Percentiles rank a stretch among this genome's conserved stretches.
These are phyloP conservation scores for Trichoplusia ni DNA, from an alignment of 1,140 invertebrate genomes.

Conservation along the genomic window DNA sequence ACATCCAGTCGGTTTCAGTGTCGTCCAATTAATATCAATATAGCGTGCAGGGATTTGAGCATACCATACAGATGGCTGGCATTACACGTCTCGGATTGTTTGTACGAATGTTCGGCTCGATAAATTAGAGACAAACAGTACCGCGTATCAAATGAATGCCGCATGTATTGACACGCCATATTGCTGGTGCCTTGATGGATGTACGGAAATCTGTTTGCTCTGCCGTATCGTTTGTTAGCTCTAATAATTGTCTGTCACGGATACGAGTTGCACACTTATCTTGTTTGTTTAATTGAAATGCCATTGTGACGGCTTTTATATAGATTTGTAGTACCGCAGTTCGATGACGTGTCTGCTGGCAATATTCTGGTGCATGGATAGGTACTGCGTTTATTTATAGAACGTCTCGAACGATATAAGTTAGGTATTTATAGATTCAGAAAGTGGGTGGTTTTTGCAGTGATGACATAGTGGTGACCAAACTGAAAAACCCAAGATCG, in stretches of 20 bases:
- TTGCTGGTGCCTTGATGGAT: slow-evolving; percentile 23
- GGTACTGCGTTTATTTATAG: too few species aligned
- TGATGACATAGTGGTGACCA: background rate
- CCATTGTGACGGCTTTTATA: slow-evolving; percentile 8
- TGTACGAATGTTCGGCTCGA: slow-evolving; percentile 22
- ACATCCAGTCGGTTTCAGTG: slow-evolving; percentile 38
- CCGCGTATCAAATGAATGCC: slow-evolving; percentile 14
- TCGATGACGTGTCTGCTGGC: too few species aligned
- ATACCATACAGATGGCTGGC: slow-evolving; percentile 34
- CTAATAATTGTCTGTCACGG: slow-evolving; percentile 30
- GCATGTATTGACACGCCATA: slow-evolving; percentile 20
- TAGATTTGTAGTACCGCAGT: slow-evolving; percentile 7
- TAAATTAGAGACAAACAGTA: slow-evolving; percentile 25
- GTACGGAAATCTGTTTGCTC: slow-evolving; percentile 28
- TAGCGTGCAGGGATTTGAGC: slow-evolving; percentile 43
- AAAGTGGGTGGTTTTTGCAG: background rate
- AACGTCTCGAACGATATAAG: too few species aligned
- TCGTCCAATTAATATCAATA: slow-evolving; percentile 66
- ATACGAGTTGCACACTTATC: slow-evolving; percentile 25
- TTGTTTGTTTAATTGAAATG: slow-evolving; percentile 29
- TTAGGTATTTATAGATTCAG: background rate
- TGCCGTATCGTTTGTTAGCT: slow-evolving; percentile 19
- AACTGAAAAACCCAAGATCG: too few species aligned
- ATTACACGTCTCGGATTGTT: slow-evolving; percentile 31
- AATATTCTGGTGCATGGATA: too few species aligned